phyloP scores from a whole-genome alignment of 2,888 invertebrate genomes.

The Protophormia terraenovae region DNA sequence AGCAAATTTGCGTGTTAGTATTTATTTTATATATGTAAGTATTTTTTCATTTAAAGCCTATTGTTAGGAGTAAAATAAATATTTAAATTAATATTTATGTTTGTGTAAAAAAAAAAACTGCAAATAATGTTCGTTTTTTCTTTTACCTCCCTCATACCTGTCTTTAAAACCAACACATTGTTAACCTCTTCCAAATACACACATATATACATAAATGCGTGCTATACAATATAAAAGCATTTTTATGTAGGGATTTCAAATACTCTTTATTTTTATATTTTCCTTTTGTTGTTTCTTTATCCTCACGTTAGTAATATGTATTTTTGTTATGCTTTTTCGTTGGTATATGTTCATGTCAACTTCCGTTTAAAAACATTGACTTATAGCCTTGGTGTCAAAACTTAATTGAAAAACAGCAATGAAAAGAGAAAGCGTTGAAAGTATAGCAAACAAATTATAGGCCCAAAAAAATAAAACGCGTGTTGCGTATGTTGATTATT shows the following conservation, averaged over 20 bases:
- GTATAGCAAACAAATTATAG: slow-evolving; percentile 65
- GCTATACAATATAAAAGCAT: slow-evolving; percentile 46
- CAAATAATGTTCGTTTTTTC: too few species aligned
- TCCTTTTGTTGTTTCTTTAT: background rate
- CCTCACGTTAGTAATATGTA: background rate
- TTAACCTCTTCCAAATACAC: background rate
- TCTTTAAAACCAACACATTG: too few species aligned
- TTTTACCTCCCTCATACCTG: background rate
- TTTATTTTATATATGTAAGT: background rate
- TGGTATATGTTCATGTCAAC: slow-evolving; percentile 48
- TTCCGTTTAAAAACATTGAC: slow-evolving; percentile 64
- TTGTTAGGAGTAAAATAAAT: slow-evolving; percentile 41
- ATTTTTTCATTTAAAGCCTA: slow-evolving; percentile 7
- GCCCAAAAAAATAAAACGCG: slow-evolving; percentile 51
- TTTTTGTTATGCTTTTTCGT: slow-evolving; percentile 5
- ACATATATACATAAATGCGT: slow-evolving; percentile 14
- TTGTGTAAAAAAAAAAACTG: slow-evolving; percentile 36
- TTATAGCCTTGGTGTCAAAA: slow-evolving; percentile 66
- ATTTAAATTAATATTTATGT: slow-evolving; percentile 66
- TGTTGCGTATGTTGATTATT: slow-evolving; percentile 16
- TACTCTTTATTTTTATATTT: slow-evolving; percentile 6
- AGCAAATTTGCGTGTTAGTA: background rate
- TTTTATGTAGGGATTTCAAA: slow-evolving; percentile 5
- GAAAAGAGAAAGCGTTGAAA: slow-evolving; percentile 42
- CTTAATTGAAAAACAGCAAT: slow-evolving; percentile 55